Percentiles rank a stretch among this genome's conserved stretches.
phyloP scores from a whole-genome alignment of 2,113 vertebrate genomes.

The Lepus timidus region DNA sequence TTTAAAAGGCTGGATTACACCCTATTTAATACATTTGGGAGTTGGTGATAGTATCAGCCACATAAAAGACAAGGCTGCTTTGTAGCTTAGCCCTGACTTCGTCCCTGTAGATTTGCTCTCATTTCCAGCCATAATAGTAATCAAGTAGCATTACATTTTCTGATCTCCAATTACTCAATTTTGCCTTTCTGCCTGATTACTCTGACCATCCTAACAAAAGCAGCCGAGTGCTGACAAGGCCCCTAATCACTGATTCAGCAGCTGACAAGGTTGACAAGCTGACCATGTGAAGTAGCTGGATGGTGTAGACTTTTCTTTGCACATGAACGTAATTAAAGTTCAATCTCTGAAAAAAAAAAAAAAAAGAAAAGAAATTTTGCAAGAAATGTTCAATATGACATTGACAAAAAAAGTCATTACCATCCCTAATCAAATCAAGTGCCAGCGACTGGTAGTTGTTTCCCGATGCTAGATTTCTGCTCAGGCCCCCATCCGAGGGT shows the following conservation, averaged over 20 bases:
- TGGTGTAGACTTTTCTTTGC: not conserved
- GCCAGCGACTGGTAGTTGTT: not conserved
- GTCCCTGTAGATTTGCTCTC: not conserved
- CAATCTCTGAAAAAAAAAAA: not conserved
- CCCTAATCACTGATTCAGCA: not conserved
- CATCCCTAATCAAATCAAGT: constrained; percentile 17
- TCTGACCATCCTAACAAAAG: constrained; percentile 12
- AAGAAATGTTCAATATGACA: not conserved
- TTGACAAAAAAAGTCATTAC: not conserved
- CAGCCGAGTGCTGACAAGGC: not conserved
- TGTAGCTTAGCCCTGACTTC: not conserved
- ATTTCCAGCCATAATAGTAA: constrained; percentile 1
- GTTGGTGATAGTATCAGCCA: not conserved
- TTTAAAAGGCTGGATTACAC: not conserved
- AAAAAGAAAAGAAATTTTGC: not conserved
- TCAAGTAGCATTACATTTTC: not conserved
- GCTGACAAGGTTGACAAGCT: not conserved
- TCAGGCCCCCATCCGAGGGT: fast-evolving
- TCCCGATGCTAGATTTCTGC: not conserved
- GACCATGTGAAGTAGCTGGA: not conserved
- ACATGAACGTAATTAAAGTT: not conserved
- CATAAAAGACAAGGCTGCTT: not conserved
- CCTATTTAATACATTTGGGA: not conserved
- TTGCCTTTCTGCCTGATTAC: constrained; percentile 18
- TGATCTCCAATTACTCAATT: not conserved